Conservation (phyloP, 2,797 vertebrate species). For the Micropoecilia bifurca region DNA sequence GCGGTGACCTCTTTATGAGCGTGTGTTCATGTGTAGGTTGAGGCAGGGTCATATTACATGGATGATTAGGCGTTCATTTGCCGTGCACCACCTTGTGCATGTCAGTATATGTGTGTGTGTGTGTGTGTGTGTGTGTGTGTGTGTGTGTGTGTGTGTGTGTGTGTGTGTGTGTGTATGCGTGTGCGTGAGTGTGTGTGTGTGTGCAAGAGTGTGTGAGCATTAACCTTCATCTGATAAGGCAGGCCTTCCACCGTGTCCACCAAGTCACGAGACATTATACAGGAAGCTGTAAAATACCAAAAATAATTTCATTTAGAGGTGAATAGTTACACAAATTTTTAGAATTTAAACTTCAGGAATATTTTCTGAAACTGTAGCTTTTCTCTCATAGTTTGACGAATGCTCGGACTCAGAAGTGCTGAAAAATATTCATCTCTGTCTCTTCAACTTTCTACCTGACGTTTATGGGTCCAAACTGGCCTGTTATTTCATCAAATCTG, state of each 20-base stretch:
- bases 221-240: background rate
- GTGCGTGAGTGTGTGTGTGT: background rate
- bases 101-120: slow-evolving; percentile 43
- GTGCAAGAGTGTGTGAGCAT: background rate
- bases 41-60: slow-evolving; percentile 64
- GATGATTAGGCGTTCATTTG: slow-evolving; percentile 68
- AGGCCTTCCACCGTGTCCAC: background rate
- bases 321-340: background rate
- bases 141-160: slow-evolving; percentile 24
- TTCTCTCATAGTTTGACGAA: background rate
- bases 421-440: background rate
- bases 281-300: background rate
- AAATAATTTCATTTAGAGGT: background rate
- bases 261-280: background rate
- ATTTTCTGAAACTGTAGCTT: background rate
- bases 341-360: background rate
- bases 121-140: slow-evolving; percentile 15
- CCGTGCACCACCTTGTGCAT: slow-evolving; percentile 61
- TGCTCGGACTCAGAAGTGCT: background rate
- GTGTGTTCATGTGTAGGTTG: slow-evolving; percentile 42
- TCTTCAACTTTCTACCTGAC: background rate
- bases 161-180: slow-evolving; percentile 18
- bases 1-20: slow-evolving; percentile 66
- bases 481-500: background rate
- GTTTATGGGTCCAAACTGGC: background rate